These are phyloP conservation scores for Arothron firmamentum DNA, from an alignment of 2,113 vertebrate genomes.

Conservation along the genomic window DNA sequence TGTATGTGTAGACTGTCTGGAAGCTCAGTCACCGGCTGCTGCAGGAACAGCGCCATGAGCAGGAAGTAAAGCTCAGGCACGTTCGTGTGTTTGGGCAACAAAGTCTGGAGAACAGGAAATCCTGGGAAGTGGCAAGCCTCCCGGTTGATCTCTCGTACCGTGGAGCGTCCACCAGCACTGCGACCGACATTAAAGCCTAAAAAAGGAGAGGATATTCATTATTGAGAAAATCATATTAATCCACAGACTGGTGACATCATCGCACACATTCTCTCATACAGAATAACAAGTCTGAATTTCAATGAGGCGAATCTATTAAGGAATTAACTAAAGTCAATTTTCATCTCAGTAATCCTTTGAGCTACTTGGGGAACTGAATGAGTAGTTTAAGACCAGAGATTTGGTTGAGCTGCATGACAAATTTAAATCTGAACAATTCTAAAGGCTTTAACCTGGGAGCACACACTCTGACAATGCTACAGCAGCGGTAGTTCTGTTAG, in stretches of 20 bases:
- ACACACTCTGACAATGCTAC: slow-evolving; percentile 12
- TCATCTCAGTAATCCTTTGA: background rate
- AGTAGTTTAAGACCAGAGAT: background rate
- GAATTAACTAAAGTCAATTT: background rate
- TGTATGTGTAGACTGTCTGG: slow-evolving; percentile 96
- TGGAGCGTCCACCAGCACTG: slow-evolving; percentile 89
- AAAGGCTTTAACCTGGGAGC: slow-evolving; percentile 9
- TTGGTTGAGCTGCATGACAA: background rate
- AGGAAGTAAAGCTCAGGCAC: slow-evolving; percentile 97
- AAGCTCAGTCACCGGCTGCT: slow-evolving; percentile 94
- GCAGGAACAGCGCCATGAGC: slow-evolving; percentile 96
- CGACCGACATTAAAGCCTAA: slow-evolving; percentile 96
- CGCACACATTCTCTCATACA: slow-evolving; percentile 1
- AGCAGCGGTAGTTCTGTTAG: slow-evolving; percentile 5
- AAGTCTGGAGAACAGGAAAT: slow-evolving; percentile 89
- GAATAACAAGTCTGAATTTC: background rate
- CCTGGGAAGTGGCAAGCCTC: slow-evolving; percentile 97
- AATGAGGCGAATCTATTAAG: background rate
- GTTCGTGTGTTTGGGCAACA: slow-evolving; percentile 95
- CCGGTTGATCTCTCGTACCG: slow-evolving; percentile 91
- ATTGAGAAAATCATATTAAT: background rate
- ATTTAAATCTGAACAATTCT: slow-evolving; percentile 5
- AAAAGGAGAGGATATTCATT: background rate
- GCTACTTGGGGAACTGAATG: background rate
- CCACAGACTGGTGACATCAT: background rate